Evolutionary conservation across 2,888 invertebrate genomes (phyloP).

Genomic region (Amphimallon solstitiale): DNA sequence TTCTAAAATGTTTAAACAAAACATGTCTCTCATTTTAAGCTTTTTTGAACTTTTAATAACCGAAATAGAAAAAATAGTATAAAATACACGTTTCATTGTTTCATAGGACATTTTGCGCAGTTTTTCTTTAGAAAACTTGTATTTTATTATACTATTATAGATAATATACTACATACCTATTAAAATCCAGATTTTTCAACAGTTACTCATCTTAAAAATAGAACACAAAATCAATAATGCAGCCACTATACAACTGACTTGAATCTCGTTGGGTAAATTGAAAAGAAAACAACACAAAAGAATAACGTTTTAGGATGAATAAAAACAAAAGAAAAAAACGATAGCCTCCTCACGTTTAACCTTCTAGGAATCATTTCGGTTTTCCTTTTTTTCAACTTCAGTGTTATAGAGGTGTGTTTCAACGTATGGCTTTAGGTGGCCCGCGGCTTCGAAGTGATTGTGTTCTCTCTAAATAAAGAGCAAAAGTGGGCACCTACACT

Average conservation of each 20-base stretch:
- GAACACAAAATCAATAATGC: not conserved
- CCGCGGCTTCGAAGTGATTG: slow-evolving; percentile 37
- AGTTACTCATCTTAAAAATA: not conserved
- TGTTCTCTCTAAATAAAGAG: slow-evolving; percentile 40
- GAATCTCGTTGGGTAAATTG: slow-evolving; percentile 15
- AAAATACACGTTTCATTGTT: no score
- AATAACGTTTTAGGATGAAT: slow-evolving; percentile 34
- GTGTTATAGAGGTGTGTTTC: slow-evolving; percentile 47
- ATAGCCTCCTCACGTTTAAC: slow-evolving; percentile 39
- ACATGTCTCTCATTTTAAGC: no score
- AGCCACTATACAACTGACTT: slow-evolving; percentile 15
- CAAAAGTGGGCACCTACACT: slow-evolving; percentile 38
- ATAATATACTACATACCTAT: no score
- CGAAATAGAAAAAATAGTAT: no score
- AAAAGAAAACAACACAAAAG: slow-evolving; percentile 33
- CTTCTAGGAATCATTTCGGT: slow-evolving; percentile 49
- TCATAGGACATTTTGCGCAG: no score
- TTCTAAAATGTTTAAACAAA: no score
- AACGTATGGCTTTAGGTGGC: slow-evolving; percentile 35
- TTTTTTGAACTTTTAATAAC: no score
- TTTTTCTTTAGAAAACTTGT: no score
- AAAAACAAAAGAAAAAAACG: slow-evolving; percentile 36
- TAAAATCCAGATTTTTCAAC: no score
- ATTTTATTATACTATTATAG: no score
- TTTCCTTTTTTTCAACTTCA: slow-evolving; percentile 46